Percentiles rank a stretch among this genome's conserved stretches.
These are phyloP conservation scores for Australoheros facetus DNA, from an alignment of 2,797 vertebrate species.

Conservation along the genomic window DNA sequence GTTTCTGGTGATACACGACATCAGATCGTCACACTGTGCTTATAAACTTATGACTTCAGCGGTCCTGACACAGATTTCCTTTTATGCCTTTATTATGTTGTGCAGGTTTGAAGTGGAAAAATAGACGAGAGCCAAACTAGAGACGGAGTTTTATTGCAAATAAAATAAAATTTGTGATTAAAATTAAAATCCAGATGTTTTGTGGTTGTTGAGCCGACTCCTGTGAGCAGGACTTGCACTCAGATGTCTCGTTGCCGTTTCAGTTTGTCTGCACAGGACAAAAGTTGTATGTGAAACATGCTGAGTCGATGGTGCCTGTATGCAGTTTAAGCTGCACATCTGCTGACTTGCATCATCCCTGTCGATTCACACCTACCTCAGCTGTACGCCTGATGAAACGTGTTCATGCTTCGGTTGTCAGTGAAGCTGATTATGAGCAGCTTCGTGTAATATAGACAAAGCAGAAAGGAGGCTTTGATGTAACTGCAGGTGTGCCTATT, in stretches of 20 bases:
- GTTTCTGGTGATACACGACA: accelerated
- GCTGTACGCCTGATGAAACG: background rate
- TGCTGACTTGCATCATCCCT: background rate
- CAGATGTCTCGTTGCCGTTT: background rate
- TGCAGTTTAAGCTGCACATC: no score
- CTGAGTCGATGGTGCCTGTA: no score
- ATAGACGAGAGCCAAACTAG: no score
- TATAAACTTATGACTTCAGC: background rate
- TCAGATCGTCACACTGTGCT: background rate
- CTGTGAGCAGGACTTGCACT: background rate
- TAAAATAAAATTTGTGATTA: background rate
- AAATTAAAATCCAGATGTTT: background rate
- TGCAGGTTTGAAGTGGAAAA: no score
- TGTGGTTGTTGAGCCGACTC: background rate
- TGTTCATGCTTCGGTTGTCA: background rate
- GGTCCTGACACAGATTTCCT: no score
- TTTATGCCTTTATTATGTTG: no score
- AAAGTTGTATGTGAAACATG: no score
- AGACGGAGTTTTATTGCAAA: background rate
- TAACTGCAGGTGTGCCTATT: background rate
- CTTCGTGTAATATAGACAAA: background rate
- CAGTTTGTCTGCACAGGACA: background rate
- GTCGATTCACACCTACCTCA: background rate
- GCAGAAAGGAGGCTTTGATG: background rate
- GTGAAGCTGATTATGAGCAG: background rate